Evolutionary conservation across 2,888 invertebrate species (phyloP).

Genomic region (Argynnis bischoffii): DNA sequence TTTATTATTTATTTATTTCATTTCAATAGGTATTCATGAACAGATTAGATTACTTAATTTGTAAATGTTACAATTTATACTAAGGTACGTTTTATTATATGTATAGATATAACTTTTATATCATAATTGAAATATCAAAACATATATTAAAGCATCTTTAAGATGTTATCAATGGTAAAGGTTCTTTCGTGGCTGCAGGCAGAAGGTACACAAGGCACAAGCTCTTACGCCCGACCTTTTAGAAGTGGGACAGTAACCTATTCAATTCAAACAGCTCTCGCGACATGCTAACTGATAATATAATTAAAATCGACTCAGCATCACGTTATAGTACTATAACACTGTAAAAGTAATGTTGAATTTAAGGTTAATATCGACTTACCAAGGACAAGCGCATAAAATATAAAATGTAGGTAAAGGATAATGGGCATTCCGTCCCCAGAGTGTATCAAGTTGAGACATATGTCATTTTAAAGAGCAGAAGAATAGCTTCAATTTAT

Average conservation of each 20-base stretch:
- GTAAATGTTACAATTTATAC: too few species aligned
- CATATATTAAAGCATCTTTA: background rate
- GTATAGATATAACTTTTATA: too few species aligned
- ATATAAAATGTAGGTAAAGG: too few species aligned
- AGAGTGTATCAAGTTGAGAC: too few species aligned
- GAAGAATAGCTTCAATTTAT: too few species aligned
- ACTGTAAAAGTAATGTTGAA: slow-evolving; percentile 1
- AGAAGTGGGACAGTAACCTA: slow-evolving; percentile 58
- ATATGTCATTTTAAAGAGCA: too few species aligned
- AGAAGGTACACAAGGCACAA: background rate
- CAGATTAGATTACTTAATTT: too few species aligned
- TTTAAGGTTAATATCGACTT: background rate
- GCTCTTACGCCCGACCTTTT: slow-evolving; percentile 43
- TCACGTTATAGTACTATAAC: background rate
- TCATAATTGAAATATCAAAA: background rate
- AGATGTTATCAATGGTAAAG: background rate
- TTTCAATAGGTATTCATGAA: too few species aligned
- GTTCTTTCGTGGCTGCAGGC: background rate
- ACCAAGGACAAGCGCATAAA: background rate
- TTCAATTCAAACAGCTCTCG: slow-evolving; percentile 55
- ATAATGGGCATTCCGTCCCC: too few species aligned
- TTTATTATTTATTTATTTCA: too few species aligned
- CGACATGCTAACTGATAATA: slow-evolving; percentile 40
- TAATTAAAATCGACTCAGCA: slow-evolving; percentile 21
- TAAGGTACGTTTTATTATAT: too few species aligned